Conservation (phyloP, 2,888 invertebrate genomes). For the Abrostola tripartita region DNA sequence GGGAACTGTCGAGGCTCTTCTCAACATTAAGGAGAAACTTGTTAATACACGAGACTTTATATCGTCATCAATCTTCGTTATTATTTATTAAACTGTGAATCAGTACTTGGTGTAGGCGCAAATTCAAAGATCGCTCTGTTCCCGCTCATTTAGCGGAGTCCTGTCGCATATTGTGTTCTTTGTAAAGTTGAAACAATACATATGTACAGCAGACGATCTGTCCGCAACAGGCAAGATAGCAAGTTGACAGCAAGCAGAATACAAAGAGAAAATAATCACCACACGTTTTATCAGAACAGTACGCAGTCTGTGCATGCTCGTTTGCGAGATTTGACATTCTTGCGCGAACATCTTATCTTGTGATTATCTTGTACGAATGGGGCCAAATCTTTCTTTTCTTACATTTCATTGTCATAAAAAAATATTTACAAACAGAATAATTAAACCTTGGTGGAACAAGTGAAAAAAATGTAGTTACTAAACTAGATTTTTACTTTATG, state of each 20-base stretch:
- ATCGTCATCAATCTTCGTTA: neutral
- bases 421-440: too few relatives aligned
- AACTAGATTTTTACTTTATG: too few relatives aligned
- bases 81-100: neutral
- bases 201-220: neutral
- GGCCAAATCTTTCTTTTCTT: too few relatives aligned
- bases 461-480: too few relatives aligned
- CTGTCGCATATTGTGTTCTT: neutral
- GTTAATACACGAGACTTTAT: neutral
- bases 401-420: too few relatives aligned
- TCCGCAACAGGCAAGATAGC: neutral
- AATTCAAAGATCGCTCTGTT: neutral
- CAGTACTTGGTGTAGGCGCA: neutral
- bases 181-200: neutral
- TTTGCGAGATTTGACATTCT: neutral
- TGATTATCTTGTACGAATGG: neutral
- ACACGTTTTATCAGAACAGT: constrained; percentile 2
- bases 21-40: neutral
- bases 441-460: too few relatives aligned
- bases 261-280: constrained; percentile 3
- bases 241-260: neutral
- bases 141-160: neutral
- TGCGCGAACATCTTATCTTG: neutral
- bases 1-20: constrained; percentile 3
- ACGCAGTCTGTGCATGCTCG: neutral